Evolutionary conservation across 2,888 invertebrate genomes (phyloP).

Genomic region (Stenodera caucasica): DNA sequence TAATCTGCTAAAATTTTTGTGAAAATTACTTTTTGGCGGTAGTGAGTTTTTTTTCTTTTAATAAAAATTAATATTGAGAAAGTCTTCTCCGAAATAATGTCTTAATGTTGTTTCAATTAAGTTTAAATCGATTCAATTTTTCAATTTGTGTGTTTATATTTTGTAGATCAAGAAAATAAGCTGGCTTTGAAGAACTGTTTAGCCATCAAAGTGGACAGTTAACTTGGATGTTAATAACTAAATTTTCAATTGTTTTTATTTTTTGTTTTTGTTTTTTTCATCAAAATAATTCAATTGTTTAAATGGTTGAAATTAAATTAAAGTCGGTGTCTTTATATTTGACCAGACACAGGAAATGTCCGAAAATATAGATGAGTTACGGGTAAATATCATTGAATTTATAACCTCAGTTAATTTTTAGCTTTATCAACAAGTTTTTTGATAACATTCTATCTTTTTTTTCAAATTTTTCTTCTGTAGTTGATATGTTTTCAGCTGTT

Average conservation of each 20-base stretch:
- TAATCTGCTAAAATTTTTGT: background rate
- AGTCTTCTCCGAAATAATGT: background rate
- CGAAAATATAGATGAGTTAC: conserved; percentile 54
- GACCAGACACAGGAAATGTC: conserved; percentile 50
- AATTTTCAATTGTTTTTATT: background rate
- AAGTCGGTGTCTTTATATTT: conserved; percentile 30
- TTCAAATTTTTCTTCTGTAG: background rate
- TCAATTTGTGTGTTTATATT: background rate
- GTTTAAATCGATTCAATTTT: background rate
- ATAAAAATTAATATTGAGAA: background rate
- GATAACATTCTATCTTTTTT: background rate
- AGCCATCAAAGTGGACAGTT: conserved; percentile 21
- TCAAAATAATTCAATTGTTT: conserved; percentile 25
- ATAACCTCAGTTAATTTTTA: conserved; percentile 3
- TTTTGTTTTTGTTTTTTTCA: conserved; percentile 8
- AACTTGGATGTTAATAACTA: conserved; percentile 17
- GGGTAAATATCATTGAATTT: conserved; percentile 43
- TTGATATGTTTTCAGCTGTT: background rate
- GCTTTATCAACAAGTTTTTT: conserved; percentile 8
- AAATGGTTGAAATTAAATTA: conserved; percentile 38
- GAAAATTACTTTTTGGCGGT: conserved; percentile 23
- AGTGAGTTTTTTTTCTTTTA: conserved; percentile 28
- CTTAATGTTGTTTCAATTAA: background rate
- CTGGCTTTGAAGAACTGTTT: conserved; percentile 15
- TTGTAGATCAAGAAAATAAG: background rate